Base-by-base conservation (phyloP, 2,888 invertebrate genomes). In the Eristalinus sepulchralis region DNA sequence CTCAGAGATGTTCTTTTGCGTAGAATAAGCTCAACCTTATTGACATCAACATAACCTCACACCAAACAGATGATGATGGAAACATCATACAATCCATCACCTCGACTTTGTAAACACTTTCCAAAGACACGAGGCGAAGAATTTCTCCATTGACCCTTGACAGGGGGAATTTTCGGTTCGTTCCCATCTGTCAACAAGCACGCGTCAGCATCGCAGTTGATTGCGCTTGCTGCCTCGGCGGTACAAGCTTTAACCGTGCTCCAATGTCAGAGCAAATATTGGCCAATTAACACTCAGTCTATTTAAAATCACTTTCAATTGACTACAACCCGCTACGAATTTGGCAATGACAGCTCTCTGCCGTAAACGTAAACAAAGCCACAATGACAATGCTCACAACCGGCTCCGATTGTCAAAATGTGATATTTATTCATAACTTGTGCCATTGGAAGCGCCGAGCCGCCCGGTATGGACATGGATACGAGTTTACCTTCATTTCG, bases 301-400 rank as follows among this genome's bases (percentile, higher is more conserved):
- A 63, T 57, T 70, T 70, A 55, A 70, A 64, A 71, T 17, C 77
- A 70, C 68, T 78, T 63, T 70, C 77, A 62, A 78, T 78, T 63
- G 70, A 33, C 34, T 59, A 39, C 55, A 27, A 22, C 9, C 53
- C 62, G 55, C 53, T 68, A 62, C 78, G 71, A 70, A 70, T 78
- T 78, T 57, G 78, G 63, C 78, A 78, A 78, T 78, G 78, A 78
- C 78, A 57, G 70, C 78, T 71, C 63, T 53, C 60, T 33, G 57
- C 39, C 64, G 13, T 36, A 64, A 75, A 36, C 20, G 36, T 36
- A 57, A 70, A 70, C 66, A 39, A 75, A 36, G 57, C 59, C 70
- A 36, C 36, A 39, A 24, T 24, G 36, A 75, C 57, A 63, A 31
- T 22, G 55, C 36, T 36, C 24, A 33, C 68, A 2, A 13, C 9